Base-by-base conservation (phyloP, 30 jellyfish, hydroid and myxozoan species). In the Aurelia sp. region DNA sequence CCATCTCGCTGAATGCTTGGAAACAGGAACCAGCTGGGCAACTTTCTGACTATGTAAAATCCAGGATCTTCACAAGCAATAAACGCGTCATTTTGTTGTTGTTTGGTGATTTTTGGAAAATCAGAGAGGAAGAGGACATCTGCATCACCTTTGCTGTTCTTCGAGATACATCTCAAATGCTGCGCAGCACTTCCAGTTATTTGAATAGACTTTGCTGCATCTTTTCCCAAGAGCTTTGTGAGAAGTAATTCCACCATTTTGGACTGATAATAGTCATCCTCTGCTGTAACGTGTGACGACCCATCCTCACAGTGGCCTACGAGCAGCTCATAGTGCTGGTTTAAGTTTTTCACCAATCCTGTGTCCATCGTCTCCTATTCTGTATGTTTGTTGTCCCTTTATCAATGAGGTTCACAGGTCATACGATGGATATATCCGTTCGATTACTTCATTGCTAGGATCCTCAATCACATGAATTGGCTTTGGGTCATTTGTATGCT, bases 181-280 rank as follows among this genome's bases (percentile, higher is more conserved):
- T 82, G 91, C 17, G 91, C 63, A 16, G 81, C 91, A 71, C 91
- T 82, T n/a, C 91, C 91, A 22, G 91, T 35, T 9, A 82, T 66
- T 50, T 44, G 27, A 30, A 64, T 47, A 64, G 35, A 8, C 7
- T 61, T 69, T 17, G 71, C 15, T 52, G 63, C 70, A 11, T 65
- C 37, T 19, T 71, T 30, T 18, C 91, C 91, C 13, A 82, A 51
- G 13, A 68, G 48, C 20, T 19, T 33, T 18, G 66, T 12, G 5
- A 66, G 12, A 6, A 55, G 23, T n/a, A 44, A 1, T 27, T 57
- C 60, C 53, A 82, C 79, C 79, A 66, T 71, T 7, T 37, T 35
- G 11, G 80, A 27, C 41, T 69, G 73, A 19, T 62, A 40, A 13
- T 20, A 50, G 60, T 69, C 81, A 35, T 82, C 81, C 20, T 66